Evolutionary conservation across 2,113 vertebrate species (phyloP), one percentile per base, ranked within the genome.

Genomic region (Chionis minor): DNA sequence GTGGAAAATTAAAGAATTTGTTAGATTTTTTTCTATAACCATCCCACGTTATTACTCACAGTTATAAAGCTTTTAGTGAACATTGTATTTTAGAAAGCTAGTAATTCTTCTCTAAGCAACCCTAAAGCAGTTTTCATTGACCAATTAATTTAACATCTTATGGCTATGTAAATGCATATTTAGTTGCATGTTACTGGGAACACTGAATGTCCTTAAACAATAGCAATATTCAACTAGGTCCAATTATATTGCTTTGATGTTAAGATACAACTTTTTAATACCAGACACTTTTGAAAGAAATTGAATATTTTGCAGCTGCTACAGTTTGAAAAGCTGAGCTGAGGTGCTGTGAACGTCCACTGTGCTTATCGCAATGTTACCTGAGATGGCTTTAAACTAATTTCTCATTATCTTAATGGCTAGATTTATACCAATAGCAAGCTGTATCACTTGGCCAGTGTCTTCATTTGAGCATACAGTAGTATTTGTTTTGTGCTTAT

Each of bases 401-500:
- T 20, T 23, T 72, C 17, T 44, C 15, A 27, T 40, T 61, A 32
- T 16, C n/a, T 44, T 38, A 45, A 17, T 40, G 19, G 9, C 5
- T 54, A 49, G 21, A 51, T 65, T 28, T 65, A 49, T 49, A 49
- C 9, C 28, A 80, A 27, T 5, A 80, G 18, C 9, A 87, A 49
- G 3, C 0, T 1, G 18, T 10, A 38, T 4, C 2, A 52, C 54
- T 77, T 54, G 72, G 23, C 42, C 20, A 32, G 26, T 38, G 7
- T 14, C 8, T 81, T 73, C 19, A 81, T 24, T 88, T 72, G 73
- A 79, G 56, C 5, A 42, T 8, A 33, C 28, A 77, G 18, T n/a
- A 74, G 16, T 18, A 33, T 61, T 74, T 24, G 30, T 3, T 82
- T 78, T 6, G 2, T 23, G 49, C n/a, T 81, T 49, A 35, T 58